These are phyloP conservation scores for Aplochiton taeniatus DNA, from an alignment of 2,797 vertebrate species.

Conservation along the genomic window DNA sequence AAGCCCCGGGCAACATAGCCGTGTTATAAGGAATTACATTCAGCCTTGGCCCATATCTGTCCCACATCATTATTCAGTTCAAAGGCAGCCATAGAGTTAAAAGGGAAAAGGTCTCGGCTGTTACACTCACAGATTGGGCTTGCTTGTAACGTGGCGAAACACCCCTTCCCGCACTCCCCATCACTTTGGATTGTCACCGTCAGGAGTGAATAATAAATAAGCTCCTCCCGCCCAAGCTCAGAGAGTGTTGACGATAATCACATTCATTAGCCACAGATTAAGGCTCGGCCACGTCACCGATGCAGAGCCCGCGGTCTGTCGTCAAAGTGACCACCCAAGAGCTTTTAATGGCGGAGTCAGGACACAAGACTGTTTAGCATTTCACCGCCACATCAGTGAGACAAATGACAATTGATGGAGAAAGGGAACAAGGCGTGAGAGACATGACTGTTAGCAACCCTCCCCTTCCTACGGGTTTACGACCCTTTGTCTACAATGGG, in stretches of 20 bases:
- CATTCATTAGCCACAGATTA: constrained; percentile 71
- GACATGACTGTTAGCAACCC: constrained; percentile 17
- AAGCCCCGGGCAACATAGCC: neutral
- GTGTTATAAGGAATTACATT: constrained; percentile 29
- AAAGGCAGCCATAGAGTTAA: neutral
- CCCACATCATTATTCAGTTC: neutral
- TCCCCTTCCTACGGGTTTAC: constrained; percentile 20
- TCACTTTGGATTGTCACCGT: constrained; percentile 44
- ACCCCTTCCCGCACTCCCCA: constrained; percentile 8
- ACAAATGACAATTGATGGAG: constrained; percentile 51
- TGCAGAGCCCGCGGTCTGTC: constrained; percentile 48
- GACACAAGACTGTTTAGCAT: constrained; percentile 51
- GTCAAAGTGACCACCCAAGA: constrained; percentile 77
- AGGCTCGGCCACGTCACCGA: constrained; percentile 54
- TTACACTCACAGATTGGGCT: neutral
- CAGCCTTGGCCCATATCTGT: constrained; percentile 44
- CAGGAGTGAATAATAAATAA: constrained; percentile 66
- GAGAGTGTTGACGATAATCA: constrained; percentile 61
- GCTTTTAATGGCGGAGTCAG: constrained; percentile 44
- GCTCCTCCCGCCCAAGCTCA: constrained; percentile 64
- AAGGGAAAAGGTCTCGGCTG: neutral
- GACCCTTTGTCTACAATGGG: constrained; percentile 45
- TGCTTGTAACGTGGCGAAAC: neutral
- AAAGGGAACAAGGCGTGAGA: constrained; percentile 44
- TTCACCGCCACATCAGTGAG: constrained; percentile 63